Base-by-base conservation (phyloP, 1,140 invertebrate species). In the Aporrectodea caliginosa region DNA sequence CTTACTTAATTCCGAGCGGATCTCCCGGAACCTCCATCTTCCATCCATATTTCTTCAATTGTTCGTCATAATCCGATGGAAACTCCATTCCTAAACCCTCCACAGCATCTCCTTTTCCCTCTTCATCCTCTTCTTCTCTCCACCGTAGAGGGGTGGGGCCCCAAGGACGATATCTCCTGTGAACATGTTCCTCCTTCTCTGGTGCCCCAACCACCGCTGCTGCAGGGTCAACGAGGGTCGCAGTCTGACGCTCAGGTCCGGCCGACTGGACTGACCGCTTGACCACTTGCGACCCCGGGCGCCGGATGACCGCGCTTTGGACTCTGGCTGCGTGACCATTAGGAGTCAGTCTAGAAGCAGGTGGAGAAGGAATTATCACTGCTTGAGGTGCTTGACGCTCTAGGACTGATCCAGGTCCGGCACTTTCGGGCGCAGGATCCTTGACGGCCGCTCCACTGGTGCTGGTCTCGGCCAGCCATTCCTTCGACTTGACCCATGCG, bases 1-100 rank as follows among this genome's bases (percentile, higher is more conserved):
- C 68, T 71, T 71, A 78, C 77, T 78, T 78, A 29, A 78, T 58
- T 29, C 30, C 30, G 27, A 78, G 69, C 16, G 77, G 77, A 43
- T 78, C 77, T 71, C 77, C 77, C 1, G 58, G 77, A 2, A 78
- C 34, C n/a, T 78, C 68, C 77, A 78, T 78, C 69, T 69, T 31
- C 77, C 77, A 78, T n/a, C 69, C 69, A 71, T 78, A 35, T n/a
- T 27, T 78, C 22, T 78, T 32, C 30, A 78, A 31, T 69, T 78
- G 77, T 34, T 69, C 32, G 30, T 78, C 77, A 34, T 78, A 78
- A 35, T 78, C 77, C 16, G 70, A 16, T 6, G 68, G 43, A 14
- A 16, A 1, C 33, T n/a, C 35, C 27, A n/a, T 35, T 12, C 68
- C 43, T 35, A 29, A n/a, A 2, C 1, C 33, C 43, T 58, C 16